Base-by-base conservation (phyloP, 2,113 vertebrate genomes). In the Sitta europaea region DNA sequence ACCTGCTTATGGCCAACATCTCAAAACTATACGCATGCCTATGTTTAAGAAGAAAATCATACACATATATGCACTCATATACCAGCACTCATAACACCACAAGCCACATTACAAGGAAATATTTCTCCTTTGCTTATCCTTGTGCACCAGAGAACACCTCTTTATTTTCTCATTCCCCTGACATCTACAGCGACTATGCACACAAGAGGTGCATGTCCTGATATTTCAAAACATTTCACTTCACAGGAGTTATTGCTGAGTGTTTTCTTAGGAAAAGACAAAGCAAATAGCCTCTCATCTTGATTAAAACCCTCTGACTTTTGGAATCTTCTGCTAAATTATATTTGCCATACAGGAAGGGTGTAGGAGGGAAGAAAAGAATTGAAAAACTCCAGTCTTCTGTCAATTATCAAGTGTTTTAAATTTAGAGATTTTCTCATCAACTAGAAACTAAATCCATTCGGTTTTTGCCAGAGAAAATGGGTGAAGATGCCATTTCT, bases 341-440 rank as follows among this genome's bases (percentile, higher is more conserved):
- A 23, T 86, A 84, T 86, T 91, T 94, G 59, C 79, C 65, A 68
- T 94, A 88, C 94, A 93, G 90, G 85, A 95, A 90, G 88, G 79
- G 75, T 80, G 72, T 91, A 92, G 88, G 93, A 93, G 79, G 86
- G 65, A 93, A 61, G 72, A 77, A 86, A 80, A 90, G 47, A 88
- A 94, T 45, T 94, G 61, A 74, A 97, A 91, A 95, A 85, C 40
- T 87, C 77, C 88, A 96, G 74, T 65, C 47, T 78, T 74, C n/a
- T 88, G 66, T 96, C 67, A 87, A 25, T 95, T 93, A 96, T 96
- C 89, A 89, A 83, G 86, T 90, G 88, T 91, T 96, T 94, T 96
- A 97, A 88, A 94, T 88, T 65, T 71, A 94, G 92, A 97, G 86
- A 90, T 80, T 91, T 94, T 88, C 77, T 88, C 73, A 95, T 96